Conservation (phyloP, 2,888 invertebrate genomes). For the Brachypalpus laphriformis region DNA sequence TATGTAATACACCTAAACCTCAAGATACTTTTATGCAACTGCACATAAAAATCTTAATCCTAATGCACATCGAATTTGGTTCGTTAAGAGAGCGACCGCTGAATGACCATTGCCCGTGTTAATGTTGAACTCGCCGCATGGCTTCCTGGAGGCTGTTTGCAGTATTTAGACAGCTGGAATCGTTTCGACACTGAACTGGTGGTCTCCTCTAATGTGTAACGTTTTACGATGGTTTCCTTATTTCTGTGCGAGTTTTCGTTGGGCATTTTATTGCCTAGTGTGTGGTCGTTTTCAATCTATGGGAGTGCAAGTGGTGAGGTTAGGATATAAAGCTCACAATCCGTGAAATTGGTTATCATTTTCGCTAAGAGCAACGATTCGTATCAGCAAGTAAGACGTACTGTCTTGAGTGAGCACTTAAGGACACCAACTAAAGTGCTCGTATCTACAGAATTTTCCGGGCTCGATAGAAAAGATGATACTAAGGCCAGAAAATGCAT, state of each 20-base stretch:
- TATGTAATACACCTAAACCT: slow-evolving; percentile 15
- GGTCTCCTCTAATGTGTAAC: neutral
- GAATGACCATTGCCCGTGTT: slow-evolving; percentile 6
- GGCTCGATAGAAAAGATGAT: too few species aligned
- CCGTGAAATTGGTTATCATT: too few species aligned
- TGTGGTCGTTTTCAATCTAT: neutral
- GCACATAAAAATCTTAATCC: slow-evolving; percentile 18
- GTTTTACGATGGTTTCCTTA: neutral
- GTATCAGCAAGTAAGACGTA: too few species aligned
- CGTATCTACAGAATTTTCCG: too few species aligned
- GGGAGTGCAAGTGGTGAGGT: neutral
- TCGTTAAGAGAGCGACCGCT: slow-evolving; percentile 27
- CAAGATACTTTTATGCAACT: slow-evolving; percentile 32
- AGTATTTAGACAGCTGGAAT: neutral
- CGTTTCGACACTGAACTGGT: neutral
- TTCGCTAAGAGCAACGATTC: too few species aligned
- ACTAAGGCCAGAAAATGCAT: too few species aligned
- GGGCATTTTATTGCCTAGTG: neutral
- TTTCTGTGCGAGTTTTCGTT: neutral
- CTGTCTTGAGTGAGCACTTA: too few species aligned
- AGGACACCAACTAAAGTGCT: too few species aligned
- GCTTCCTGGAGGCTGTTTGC: neutral
- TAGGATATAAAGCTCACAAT: neutral
- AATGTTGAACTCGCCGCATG: neutral
- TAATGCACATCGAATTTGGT: slow-evolving; percentile 41